These are phyloP conservation scores for Cryptophagus acutangulus DNA, from an alignment of 2,888 invertebrate genomes.

Conservation along the genomic window DNA sequence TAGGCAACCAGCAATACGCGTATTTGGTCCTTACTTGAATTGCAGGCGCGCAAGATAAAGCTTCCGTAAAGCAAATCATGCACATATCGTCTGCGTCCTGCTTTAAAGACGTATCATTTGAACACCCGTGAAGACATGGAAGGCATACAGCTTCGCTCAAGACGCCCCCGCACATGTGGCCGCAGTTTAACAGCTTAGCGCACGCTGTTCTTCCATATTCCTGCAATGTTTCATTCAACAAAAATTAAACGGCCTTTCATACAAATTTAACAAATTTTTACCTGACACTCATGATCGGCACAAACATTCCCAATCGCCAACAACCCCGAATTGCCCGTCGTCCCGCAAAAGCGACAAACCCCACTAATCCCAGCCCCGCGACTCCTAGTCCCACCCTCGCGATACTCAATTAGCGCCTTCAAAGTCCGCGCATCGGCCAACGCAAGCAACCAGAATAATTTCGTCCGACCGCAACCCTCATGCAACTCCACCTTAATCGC, in stretches of 20 bases:
- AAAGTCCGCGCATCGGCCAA: conserved; percentile 89
- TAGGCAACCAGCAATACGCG: not conserved
- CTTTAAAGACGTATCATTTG: conserved; percentile 55
- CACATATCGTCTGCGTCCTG: conserved; percentile 99
- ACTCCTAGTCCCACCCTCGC: conserved; percentile 63
- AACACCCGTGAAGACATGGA: conserved; percentile 86
- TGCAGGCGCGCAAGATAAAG: conserved; percentile 90
- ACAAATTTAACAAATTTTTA: conserved; percentile 40
- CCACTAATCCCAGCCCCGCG: conserved; percentile 53
- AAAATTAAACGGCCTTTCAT: conserved; percentile 1
- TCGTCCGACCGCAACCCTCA: conserved; percentile 92
- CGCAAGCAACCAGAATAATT: conserved; percentile 90
- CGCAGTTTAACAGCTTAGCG: conserved; percentile 74
- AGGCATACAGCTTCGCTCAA: conserved; percentile 76
- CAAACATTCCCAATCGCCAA: conserved; percentile 92
- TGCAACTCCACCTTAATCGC: conserved; percentile 96
- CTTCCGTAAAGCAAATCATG: conserved; percentile 98
- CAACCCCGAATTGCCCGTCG: conserved; percentile 75
- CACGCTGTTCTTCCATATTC: conserved; percentile 80
- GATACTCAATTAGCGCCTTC: conserved; percentile 86
- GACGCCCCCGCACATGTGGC: conserved; percentile 94
- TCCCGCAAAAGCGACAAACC: conserved; percentile 87
- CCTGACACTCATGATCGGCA: conserved; percentile 90
- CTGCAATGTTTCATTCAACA: conserved; percentile 42
- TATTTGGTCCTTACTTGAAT: conserved; percentile 59